phyloP scores from a whole-genome alignment of 2,797 vertebrate species.

The Tokudaia muenninki region DNA sequence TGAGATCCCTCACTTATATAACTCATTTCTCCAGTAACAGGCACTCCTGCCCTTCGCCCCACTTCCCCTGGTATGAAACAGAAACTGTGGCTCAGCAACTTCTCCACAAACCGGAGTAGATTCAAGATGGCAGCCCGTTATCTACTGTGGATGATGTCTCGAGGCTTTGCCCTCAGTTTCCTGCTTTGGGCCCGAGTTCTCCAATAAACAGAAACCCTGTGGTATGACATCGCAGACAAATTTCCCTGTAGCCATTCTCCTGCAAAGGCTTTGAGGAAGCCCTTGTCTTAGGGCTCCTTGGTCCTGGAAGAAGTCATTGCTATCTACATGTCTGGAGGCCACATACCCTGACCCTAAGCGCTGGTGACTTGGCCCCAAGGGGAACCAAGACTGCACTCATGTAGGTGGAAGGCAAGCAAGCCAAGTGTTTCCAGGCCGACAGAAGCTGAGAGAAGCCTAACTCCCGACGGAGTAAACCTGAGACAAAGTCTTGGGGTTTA shows the following conservation, averaged over 20 bases:
- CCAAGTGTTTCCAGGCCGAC: not conserved
- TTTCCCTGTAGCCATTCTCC: not conserved
- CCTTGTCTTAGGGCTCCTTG: not conserved
- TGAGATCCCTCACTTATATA: not conserved
- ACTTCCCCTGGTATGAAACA: not conserved
- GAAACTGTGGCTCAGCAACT: not conserved
- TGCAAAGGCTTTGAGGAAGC: not conserved
- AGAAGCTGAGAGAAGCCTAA: not conserved
- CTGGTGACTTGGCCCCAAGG: not conserved
- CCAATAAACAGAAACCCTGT: not conserved
- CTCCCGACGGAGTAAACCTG: not conserved
- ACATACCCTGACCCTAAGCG: not conserved
- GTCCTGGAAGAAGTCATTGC: not conserved
- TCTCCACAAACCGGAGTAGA: not conserved
- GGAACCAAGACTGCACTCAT: not conserved
- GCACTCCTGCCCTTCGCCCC: not conserved
- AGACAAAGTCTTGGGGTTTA: not conserved
- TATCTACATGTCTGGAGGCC: not conserved
- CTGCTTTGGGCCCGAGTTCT: not conserved
- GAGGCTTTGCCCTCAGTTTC: not conserved
- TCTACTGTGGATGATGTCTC: not conserved
- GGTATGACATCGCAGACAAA: not conserved
- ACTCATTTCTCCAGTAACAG: not conserved
- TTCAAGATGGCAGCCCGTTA: too few species aligned
- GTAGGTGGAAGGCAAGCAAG: not conserved